phyloP scores from a whole-genome alignment of 2,888 invertebrate genomes.

The Malachius bipustulatus region DNA sequence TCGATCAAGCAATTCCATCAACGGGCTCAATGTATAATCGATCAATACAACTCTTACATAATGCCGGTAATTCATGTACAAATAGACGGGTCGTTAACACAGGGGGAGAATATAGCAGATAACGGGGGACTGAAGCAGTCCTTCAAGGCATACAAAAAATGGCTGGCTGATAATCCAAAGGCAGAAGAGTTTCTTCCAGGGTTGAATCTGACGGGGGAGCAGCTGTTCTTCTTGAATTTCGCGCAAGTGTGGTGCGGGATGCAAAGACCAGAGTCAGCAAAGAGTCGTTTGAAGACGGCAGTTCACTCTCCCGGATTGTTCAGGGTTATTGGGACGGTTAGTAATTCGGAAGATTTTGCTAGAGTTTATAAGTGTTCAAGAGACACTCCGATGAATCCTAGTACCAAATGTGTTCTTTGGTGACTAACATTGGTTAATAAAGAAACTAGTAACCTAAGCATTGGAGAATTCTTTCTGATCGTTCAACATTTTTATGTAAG shows the following conservation, averaged over 20 bases:
- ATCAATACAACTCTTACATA: constrained; percentile 75
- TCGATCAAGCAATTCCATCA: constrained; percentile 63
- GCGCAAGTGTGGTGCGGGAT: constrained; percentile 77
- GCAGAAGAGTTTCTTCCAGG: constrained; percentile 55
- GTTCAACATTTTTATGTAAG: too few relatives aligned
- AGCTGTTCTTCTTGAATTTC: constrained; percentile 83
- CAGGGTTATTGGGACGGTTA: constrained; percentile 66
- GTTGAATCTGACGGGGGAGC: constrained; percentile 62
- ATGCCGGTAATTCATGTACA: constrained; percentile 68
- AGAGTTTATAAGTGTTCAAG: constrained; percentile 56
- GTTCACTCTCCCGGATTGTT: constrained; percentile 76
- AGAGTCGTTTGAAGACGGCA: constrained; percentile 69
- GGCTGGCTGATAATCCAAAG: constrained; percentile 52
- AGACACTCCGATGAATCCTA: constrained; percentile 71
- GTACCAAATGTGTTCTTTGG: constrained; percentile 68
- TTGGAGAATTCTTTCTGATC: too few relatives aligned
- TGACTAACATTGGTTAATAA: too few relatives aligned
- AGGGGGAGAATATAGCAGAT: constrained; percentile 92
- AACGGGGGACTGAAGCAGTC: constrained; percentile 93
- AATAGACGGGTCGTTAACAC: constrained; percentile 65
- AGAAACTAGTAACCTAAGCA: too few relatives aligned
- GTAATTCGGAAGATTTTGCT: constrained; percentile 67
- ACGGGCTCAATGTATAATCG: constrained; percentile 67
- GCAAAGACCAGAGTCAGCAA: constrained; percentile 68
- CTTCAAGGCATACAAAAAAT: constrained; percentile 69